Percentiles rank a stretch among this genome's conserved stretches.
These are phyloP conservation scores for Picus viridis DNA, from an alignment of 2,797 vertebrate genomes.

Conservation along the genomic window DNA sequence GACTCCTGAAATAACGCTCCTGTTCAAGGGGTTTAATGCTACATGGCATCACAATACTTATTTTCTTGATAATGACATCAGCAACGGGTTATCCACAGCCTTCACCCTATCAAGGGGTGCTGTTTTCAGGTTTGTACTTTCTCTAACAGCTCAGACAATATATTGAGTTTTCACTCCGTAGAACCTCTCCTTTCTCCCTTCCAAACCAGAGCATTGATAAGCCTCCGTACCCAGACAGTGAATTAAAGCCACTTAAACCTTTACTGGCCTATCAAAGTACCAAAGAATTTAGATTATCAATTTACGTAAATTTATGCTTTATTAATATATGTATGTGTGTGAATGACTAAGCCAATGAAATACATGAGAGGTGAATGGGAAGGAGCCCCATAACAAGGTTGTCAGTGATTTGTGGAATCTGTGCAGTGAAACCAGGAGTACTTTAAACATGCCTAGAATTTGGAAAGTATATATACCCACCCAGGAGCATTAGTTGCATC, in stretches of 20 bases:
- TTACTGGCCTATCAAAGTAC: background rate
- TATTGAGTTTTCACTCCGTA: background rate
- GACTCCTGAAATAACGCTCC: background rate
- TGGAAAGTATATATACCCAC: background rate
- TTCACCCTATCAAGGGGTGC: background rate
- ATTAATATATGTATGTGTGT: background rate
- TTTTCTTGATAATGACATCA: background rate
- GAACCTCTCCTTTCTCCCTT: background rate
- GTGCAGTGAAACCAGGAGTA: background rate
- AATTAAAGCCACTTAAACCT: constrained; percentile 22
- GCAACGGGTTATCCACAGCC: background rate
- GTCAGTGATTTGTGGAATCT: background rate
- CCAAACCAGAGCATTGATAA: background rate
- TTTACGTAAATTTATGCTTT: background rate
- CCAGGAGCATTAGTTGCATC: constrained; percentile 28
- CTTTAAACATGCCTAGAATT: background rate
- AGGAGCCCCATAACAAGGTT: background rate
- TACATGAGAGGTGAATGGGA: background rate
- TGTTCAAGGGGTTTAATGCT: background rate
- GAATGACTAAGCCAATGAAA: background rate
- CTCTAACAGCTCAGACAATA: background rate
- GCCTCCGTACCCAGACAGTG: background rate
- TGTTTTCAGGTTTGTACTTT: background rate
- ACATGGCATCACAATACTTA: background rate
- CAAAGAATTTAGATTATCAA: background rate